Percentiles rank a stretch among this genome's conserved stretches.
These are phyloP conservation scores for Spilogale gracilis DNA, from an alignment of 2,113 vertebrate species.

Conservation along the genomic window DNA sequence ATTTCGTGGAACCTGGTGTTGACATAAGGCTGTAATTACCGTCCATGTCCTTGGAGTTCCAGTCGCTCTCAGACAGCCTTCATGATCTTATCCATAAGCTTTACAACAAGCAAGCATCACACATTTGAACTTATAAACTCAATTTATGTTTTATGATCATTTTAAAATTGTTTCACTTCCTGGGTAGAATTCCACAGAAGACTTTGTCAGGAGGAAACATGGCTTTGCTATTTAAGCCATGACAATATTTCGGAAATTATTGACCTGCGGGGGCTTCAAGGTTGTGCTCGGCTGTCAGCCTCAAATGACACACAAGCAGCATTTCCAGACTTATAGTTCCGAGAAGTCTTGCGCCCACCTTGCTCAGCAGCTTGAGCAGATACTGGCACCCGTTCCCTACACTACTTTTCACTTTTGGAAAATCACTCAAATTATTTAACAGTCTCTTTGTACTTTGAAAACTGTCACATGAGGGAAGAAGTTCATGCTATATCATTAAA, in stretches of 20 bases:
- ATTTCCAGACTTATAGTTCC: neutral
- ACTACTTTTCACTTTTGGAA: constrained; percentile 46
- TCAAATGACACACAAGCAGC: neutral
- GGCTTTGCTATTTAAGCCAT: neutral
- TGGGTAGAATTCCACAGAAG: neutral
- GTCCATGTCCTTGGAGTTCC: neutral
- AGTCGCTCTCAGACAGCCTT: neutral
- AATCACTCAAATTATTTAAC: constrained; percentile 35
- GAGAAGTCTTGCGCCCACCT: neutral
- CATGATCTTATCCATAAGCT: neutral
- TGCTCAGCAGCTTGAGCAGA: neutral
- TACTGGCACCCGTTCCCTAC: neutral
- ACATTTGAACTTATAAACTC: neutral
- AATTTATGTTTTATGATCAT: neutral
- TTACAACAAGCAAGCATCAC: neutral
- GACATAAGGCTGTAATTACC: neutral
- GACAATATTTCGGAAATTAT: neutral
- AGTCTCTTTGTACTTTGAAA: constrained; percentile 50
- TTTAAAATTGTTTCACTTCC: neutral
- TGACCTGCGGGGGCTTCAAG: neutral
- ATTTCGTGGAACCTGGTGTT: neutral
- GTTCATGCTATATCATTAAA: neutral
- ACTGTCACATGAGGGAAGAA: neutral
- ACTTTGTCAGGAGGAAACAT: neutral
- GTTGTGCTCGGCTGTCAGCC: neutral